Percentiles rank a stretch among this genome's conserved stretches.
These are phyloP conservation scores for Mantis religiosa DNA, from an alignment of 2,888 invertebrate species.

Conservation along the genomic window DNA sequence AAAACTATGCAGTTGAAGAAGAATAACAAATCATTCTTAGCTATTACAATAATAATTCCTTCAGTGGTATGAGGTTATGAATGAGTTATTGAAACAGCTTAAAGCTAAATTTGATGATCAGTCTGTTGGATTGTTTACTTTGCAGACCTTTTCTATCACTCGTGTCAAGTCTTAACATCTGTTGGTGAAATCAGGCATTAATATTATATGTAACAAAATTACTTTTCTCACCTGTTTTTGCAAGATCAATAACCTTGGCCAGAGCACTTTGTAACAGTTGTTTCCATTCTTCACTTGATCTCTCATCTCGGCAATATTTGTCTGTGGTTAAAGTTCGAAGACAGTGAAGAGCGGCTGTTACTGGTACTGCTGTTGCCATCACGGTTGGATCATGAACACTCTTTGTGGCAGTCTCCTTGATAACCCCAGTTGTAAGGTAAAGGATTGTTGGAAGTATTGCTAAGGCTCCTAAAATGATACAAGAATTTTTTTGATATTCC, in stretches of 20 bases:
- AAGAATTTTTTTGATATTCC: background rate
- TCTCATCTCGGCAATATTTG: conserved; percentile 60
- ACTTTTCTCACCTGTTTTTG: conserved; percentile 64
- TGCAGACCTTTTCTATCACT: no score
- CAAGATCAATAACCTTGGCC: conserved; percentile 83
- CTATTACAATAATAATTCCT: no score
- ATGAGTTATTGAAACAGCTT: no score
- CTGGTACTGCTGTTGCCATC: conserved; percentile 64
- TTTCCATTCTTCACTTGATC: conserved; percentile 67
- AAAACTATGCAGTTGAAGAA: no score
- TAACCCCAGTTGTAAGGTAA: conserved; percentile 84
- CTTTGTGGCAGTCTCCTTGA: conserved; percentile 74
- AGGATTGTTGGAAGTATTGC: conserved; percentile 87
- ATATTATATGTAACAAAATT: no score
- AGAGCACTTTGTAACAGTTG: conserved; percentile 81
- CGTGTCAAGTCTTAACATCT: no score
- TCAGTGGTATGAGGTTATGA: no score
- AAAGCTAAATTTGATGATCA: no score
- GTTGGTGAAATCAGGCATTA: no score
- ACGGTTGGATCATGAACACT: conserved; percentile 46
- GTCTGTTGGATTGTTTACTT: no score
- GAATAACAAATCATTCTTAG: no score
- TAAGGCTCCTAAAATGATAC: conserved; percentile 60
- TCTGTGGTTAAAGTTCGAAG: conserved; percentile 64
- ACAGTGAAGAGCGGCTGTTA: conserved; percentile 74